Evolutionary conservation across 35 echinoderm and acorn worm species (phyloP), one percentile per base, ranked within the genome.

Genomic region (Diadema setosum): DNA sequence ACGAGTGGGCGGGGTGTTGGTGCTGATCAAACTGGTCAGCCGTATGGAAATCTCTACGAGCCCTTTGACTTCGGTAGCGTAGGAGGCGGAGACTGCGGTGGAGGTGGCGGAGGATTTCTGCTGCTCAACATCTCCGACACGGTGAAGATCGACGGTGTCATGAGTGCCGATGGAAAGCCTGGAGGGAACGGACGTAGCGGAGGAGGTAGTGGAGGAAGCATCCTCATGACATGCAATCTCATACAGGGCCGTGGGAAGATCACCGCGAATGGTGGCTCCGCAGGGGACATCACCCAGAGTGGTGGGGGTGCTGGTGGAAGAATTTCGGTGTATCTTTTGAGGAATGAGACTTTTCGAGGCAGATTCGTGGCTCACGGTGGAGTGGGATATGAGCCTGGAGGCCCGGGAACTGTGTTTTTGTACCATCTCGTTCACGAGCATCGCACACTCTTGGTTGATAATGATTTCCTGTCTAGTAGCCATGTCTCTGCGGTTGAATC

Each of bases 21-120:
- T 16, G 82, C 86, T 24, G 12, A 41, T 16, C 46, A 81, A 16
- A 97, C 94, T 39, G 94, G 94, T 16, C 94, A 97, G 89, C 90
- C 94, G 34, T 93, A 97, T 87, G 94, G 94, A 40, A 97, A 92
- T 46, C n/a, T 97, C 20, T 97, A 97, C 65, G 94, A 97, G 55
- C 94, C 94, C 33, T 92, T 81, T 90, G 94, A 91, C 32, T 84
- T 86, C 83, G 94, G 94, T 29, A 97, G 94, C 34, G 39, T 87
- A 37, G 94, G 94, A 15, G 94, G 94, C 64, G 94, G 94, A 46
- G 18, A 56, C 39, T 6, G 30, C 9, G 94, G 90, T 52, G 94
- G 94, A 32, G 29, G 41, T 20, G 94, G 94, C 45, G 94, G 90
- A 39, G 94, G 94, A 16, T 86, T 89, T 33, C 30, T 97, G 2